Evolutionary conservation across 2,888 invertebrate species (phyloP).

Genomic region (Odiellus spinosus): DNA sequence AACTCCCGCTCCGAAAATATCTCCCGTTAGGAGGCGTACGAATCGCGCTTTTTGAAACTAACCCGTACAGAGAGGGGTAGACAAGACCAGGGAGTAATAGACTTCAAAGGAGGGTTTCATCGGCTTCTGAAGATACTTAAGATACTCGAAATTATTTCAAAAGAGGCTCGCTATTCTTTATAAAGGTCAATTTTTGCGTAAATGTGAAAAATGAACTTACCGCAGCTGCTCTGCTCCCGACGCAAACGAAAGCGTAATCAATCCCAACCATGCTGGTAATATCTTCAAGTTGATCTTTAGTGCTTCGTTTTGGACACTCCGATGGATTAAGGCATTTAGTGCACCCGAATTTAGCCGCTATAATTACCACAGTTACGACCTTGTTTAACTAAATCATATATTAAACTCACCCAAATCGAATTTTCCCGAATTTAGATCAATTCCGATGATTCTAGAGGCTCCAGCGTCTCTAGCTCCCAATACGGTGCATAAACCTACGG

Average conservation of each 20-base stretch:
- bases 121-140: no score
- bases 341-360: constrained; percentile 6
- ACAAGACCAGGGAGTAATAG: no score
- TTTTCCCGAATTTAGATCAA: constrained; percentile 19
- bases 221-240: constrained; percentile 1
- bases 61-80: no score
- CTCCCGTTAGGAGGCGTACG: no score
- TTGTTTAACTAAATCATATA: no score
- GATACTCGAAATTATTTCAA: no score
- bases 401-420: constrained; percentile 29
- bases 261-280: constrained; percentile 6
- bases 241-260: constrained; percentile 10
- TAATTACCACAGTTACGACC: not conserved
- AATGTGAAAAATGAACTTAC: not conserved
- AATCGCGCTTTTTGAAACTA: no score
- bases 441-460: constrained; percentile 22
- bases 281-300: constrained; percentile 5
- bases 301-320: no score
- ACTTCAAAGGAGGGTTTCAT: no score
- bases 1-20: no score
- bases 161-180: no score
- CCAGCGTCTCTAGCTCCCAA: constrained; percentile 30
- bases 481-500: constrained; percentile 29
- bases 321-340: constrained; percentile 9
- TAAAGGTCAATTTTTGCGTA: no score